These are phyloP conservation scores for Sitta carolinensis DNA, from an alignment of 2,797 vertebrate species.

Conservation along the genomic window DNA sequence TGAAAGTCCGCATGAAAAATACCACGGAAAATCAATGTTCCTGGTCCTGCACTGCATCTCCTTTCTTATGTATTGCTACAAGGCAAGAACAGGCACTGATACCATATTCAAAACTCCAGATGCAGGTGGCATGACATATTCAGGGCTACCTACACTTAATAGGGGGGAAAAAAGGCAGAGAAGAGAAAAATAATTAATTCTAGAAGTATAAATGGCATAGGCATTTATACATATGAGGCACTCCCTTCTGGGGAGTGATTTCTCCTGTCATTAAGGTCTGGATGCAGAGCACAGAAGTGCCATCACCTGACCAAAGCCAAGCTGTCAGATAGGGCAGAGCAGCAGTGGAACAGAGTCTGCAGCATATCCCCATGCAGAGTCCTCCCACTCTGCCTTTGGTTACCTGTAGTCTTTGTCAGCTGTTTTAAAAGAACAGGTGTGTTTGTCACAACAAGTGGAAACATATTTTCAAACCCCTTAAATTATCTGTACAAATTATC, in stretches of 20 bases:
- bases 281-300: neutral
- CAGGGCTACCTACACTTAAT: neutral
- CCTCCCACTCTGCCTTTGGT: neutral
- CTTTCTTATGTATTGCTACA: neutral
- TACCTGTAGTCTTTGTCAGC: neutral
- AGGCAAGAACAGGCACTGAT: neutral
- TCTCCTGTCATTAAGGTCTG: neutral
- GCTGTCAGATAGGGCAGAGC: neutral
- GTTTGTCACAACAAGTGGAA: neutral
- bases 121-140: neutral
- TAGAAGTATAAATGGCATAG: neutral
- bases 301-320: neutral
- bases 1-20: neutral
- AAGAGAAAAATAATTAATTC: neutral
- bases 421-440: neutral
- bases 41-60: neutral
- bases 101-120: neutral
- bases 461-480: neutral
- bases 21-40: accelerated
- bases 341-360: neutral
- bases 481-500: neutral
- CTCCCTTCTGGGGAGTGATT: neutral
- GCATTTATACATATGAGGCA: neutral
- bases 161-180: neutral
- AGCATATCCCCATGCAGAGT: accelerated